phyloP scores from a whole-genome alignment of 92 coral and sea anemone species.

The Isaurus tuberculatus region DNA sequence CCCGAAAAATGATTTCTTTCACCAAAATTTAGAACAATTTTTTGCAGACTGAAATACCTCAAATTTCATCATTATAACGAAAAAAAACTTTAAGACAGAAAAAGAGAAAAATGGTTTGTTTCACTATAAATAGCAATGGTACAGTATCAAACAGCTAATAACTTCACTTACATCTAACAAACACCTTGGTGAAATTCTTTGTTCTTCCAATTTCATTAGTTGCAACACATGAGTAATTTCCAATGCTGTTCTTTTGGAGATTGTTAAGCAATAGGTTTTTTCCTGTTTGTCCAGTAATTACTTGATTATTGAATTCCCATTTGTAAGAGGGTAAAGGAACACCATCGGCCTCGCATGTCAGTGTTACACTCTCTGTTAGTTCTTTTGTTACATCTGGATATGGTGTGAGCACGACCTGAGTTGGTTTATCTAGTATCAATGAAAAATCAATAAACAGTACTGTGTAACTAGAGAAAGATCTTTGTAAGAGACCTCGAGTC shows the following conservation, averaged over 20 bases:
- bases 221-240: constrained; percentile 85
- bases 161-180: constrained; percentile 68
- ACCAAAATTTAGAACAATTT: no score
- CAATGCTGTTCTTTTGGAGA: constrained; percentile 55
- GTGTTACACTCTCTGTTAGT: constrained; percentile 30
- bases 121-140: no score
- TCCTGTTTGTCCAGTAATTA: constrained; percentile 21
- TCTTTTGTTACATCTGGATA: constrained; percentile 21
- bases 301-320: constrained; percentile 63
- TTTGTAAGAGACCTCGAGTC: no score
- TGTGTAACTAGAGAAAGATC: no score
- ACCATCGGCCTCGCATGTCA: constrained; percentile 74
- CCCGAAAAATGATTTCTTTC: no score
- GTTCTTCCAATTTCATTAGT: constrained; percentile 62
- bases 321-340: constrained; percentile 56
- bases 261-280: constrained; percentile 21
- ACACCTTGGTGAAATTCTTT: constrained; percentile 25
- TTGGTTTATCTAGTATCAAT: constrained; percentile 61
- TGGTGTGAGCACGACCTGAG: constrained; percentile 42
- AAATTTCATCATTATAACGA: no score
- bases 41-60: no score
- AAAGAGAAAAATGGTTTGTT: no score
- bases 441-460: no score
- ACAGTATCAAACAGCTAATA: no score
- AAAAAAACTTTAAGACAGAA: no score